A percentile compares a stretch with the other conserved stretches of the same genome.
Conservation (phyloP, 2,888 invertebrate species). For the Xylocampa areola region DNA sequence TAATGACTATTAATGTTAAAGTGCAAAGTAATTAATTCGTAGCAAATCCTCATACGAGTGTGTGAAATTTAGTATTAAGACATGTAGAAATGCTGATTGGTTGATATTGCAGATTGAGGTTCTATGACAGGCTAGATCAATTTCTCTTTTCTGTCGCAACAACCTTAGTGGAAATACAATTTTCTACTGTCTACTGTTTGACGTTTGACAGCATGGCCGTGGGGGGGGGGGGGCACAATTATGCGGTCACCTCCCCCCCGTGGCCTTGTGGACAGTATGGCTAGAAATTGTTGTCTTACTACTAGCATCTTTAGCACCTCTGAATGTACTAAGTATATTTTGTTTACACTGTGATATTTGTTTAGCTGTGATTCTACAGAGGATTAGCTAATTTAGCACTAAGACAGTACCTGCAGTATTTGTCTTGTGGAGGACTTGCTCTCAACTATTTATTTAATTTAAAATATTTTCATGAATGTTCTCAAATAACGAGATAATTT, state of each 20-base stretch:
- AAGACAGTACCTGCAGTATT: constrained; percentile 51
- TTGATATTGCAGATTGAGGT: constrained; percentile 69
- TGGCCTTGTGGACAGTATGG: too few species aligned
- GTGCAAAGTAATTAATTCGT: constrained; percentile 64
- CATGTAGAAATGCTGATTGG: constrained; percentile 68
- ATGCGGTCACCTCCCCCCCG: too few species aligned
- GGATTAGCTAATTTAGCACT: constrained; percentile 73
- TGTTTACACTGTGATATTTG: constrained; percentile 87
- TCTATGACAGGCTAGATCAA: constrained; percentile 68
- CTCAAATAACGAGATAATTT: constrained; percentile 36
- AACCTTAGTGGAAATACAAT: too few species aligned
- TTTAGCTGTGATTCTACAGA: constrained; percentile 79
- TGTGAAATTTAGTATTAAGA: constrained; percentile 69
- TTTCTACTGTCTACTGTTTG: too few species aligned
- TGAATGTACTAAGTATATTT: constrained; percentile 67
- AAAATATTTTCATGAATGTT: constrained; percentile 47
- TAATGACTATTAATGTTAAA: constrained; percentile 80
- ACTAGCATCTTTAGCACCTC: constrained; percentile 57
- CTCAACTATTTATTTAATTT: constrained; percentile 58
- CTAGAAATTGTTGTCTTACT: constrained; percentile 56
- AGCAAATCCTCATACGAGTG: constrained; percentile 83
- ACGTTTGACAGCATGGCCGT: too few species aligned
- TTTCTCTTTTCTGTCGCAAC: too few species aligned
- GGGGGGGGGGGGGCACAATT: too few species aligned
- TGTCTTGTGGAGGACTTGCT: constrained; percentile 60